Percentiles rank a stretch among this genome's conserved stretches.
phyloP scores from a whole-genome alignment of 2,113 vertebrate species.

The Phasianus colchicus region DNA sequence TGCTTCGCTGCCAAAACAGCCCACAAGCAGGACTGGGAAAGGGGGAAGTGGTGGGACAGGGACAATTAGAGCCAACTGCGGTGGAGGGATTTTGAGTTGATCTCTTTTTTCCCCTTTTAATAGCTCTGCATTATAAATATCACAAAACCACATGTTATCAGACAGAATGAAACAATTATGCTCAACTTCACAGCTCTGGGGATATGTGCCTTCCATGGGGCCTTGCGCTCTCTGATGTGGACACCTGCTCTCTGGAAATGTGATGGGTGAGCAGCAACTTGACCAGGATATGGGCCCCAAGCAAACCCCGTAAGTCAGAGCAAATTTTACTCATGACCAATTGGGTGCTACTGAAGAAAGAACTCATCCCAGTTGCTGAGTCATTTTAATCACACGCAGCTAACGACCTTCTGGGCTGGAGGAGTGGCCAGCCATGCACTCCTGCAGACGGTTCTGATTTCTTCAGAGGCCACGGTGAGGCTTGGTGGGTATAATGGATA shows the following conservation, averaged over 20 bases:
- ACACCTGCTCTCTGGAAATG: slow-evolving; percentile 50
- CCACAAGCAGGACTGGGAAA: slow-evolving; percentile 49
- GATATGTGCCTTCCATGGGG: slow-evolving; percentile 3
- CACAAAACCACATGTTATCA: slow-evolving; percentile 68
- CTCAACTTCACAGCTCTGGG: slow-evolving; percentile 7
- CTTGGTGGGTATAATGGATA: background rate
- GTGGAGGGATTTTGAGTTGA: slow-evolving; percentile 50
- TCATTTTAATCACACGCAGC: slow-evolving; percentile 13
- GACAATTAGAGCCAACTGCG: slow-evolving; percentile 66
- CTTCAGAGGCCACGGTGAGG: background rate
- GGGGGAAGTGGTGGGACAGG: slow-evolving; percentile 68
- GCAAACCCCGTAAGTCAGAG: background rate
- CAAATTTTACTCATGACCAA: background rate
- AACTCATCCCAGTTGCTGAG: background rate
- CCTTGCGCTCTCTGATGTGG: slow-evolving; percentile 56
- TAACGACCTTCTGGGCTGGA: background rate
- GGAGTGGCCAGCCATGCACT: background rate
- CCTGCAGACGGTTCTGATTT: background rate
- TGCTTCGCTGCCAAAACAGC: slow-evolving; percentile 38
- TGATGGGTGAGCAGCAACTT: slow-evolving; percentile 48
- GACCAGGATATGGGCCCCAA: slow-evolving; percentile 38
- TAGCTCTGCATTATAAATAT: slow-evolving; percentile 56
- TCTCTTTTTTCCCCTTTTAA: slow-evolving; percentile 62
- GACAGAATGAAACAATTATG: slow-evolving; percentile 68
- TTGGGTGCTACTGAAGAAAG: slow-evolving; percentile 42